Conservation (phyloP, 2,888 invertebrate species). For the Dasysyrphus albostriatus region DNA sequence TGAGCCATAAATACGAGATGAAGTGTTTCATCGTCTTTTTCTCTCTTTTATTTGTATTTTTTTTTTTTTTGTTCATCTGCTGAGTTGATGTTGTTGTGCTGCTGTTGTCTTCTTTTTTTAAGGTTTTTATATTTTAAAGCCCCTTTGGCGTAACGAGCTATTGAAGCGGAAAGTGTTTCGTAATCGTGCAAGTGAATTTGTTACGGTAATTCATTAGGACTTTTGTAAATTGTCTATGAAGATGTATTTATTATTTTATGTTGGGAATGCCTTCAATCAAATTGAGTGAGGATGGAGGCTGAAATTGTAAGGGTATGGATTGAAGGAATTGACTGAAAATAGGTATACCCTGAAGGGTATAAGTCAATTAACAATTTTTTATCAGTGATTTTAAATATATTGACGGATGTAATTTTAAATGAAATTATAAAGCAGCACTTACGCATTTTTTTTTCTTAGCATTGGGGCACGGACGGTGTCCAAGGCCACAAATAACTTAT, state of each 20-base stretch:
- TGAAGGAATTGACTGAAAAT: background rate
- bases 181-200: constrained; percentile 73
- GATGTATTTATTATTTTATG: constrained; percentile 61
- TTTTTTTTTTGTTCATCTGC: background rate
- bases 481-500: too few relatives aligned
- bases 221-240: constrained; percentile 66
- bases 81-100: background rate
- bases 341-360: background rate
- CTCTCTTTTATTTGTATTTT: background rate
- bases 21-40: constrained; percentile 63
- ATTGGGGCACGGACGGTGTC: too few relatives aligned
- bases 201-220: constrained; percentile 73
- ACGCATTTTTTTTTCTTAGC: too few relatives aligned
- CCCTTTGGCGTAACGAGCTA: constrained; percentile 62
- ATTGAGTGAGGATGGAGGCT: background rate
- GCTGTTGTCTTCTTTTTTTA: constrained; percentile 20
- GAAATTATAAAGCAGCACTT: background rate
- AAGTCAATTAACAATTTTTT: background rate
- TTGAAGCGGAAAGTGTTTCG: constrained; percentile 74
- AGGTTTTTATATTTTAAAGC: constrained; percentile 36
- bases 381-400: background rate
- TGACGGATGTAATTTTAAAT: background rate
- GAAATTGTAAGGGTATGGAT: constrained; percentile 9
- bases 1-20: constrained; percentile 74
- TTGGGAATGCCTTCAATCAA: constrained; percentile 60